Evolutionary conservation across 2,888 invertebrate species (phyloP).

Genomic region (Philereme transversata): DNA sequence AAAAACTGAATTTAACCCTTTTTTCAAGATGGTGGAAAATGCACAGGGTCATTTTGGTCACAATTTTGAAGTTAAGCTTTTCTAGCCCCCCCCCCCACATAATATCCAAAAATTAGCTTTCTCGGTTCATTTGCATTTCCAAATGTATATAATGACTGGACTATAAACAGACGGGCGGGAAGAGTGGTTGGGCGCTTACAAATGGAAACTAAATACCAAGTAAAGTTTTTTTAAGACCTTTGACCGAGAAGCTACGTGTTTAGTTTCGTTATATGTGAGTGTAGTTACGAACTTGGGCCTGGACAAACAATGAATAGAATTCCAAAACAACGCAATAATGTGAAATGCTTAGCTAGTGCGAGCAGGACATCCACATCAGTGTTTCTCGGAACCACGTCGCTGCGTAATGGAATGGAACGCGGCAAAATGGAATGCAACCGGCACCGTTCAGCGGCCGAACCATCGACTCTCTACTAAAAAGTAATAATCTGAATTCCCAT

Average conservation of each 20-base stretch:
- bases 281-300: slow-evolving; percentile 71
- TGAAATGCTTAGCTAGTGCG: slow-evolving; percentile 67
- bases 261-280: slow-evolving; percentile 58
- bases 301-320: slow-evolving; percentile 71
- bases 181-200: too few species aligned
- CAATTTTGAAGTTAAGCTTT: too few species aligned
- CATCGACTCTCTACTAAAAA: slow-evolving; percentile 46
- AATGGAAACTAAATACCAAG: slow-evolving; percentile 23
- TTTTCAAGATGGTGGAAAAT: too few species aligned
- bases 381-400: slow-evolving; percentile 76
- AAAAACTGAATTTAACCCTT: too few species aligned
- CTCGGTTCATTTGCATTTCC: too few species aligned
- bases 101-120: too few species aligned
- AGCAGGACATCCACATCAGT: slow-evolving; percentile 75
- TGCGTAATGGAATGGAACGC: slow-evolving; percentile 76
- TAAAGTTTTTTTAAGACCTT: slow-evolving; percentile 50
- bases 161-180: too few species aligned
- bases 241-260: slow-evolving; percentile 60
- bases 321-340: slow-evolving; percentile 76
- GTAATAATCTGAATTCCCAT: slow-evolving; percentile 37
- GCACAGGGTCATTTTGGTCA: too few species aligned
- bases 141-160: too few species aligned
- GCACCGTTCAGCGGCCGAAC: slow-evolving; percentile 47
- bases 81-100: too few species aligned
- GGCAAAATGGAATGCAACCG: slow-evolving; percentile 74